Conservation (phyloP, 2,888 invertebrate genomes). For the Podotricha telesiphe region DNA sequence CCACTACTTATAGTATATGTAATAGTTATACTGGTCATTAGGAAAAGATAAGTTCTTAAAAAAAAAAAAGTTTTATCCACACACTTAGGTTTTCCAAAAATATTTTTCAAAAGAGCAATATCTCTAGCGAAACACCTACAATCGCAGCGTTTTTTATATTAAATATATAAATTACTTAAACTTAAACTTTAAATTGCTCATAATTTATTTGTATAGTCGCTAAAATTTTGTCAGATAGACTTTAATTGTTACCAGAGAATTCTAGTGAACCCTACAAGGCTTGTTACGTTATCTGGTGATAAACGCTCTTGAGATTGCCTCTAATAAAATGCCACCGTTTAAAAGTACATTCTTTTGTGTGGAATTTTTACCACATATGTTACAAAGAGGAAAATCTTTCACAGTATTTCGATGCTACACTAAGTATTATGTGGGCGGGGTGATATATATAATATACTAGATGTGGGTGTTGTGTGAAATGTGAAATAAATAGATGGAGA, state of each 20-base stretch:
- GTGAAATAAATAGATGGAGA: constrained; percentile 9
- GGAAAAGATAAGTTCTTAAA: too few species aligned
- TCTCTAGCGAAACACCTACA: too few species aligned
- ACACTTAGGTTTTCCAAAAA: too few species aligned
- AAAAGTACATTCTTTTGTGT: constrained; percentile 48
- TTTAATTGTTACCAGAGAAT: constrained; percentile 26
- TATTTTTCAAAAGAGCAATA: too few species aligned
- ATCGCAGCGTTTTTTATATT: too few species aligned
- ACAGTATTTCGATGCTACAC: constrained; percentile 37
- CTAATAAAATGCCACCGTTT: constrained; percentile 48
- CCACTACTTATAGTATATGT: too few species aligned
- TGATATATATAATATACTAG: constrained; percentile 33
- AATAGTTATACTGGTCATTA: too few species aligned
- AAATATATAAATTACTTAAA: too few species aligned
- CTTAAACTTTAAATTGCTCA: background rate
- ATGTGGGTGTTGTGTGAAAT: constrained; percentile 35
- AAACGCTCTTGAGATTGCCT: constrained; percentile 47
- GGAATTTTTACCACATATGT: constrained; percentile 45
- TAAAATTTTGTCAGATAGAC: constrained; percentile 21
- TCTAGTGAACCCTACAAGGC: constrained; percentile 35
- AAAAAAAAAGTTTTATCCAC: too few species aligned
- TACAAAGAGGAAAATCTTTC: constrained; percentile 38
- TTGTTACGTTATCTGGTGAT: constrained; percentile 43
- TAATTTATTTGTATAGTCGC: constrained; percentile 1
- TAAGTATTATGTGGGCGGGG: constrained; percentile 38